These are phyloP conservation scores for Colletes gigas DNA, from an alignment of 1,140 invertebrate species.

Conservation along the genomic window DNA sequence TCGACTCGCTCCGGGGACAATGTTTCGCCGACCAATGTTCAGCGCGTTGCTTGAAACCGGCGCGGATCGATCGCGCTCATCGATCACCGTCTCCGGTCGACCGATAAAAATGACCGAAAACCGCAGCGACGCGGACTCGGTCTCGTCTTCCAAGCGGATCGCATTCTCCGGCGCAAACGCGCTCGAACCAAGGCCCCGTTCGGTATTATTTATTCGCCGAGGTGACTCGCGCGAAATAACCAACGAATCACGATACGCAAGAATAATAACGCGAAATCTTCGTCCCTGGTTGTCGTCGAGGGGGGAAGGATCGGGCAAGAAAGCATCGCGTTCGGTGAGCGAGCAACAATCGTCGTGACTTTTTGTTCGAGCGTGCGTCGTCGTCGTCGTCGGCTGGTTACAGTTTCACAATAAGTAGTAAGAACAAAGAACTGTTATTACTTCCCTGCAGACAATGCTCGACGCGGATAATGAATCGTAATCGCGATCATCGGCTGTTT, in stretches of 20 bases:
- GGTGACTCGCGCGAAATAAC: neutral
- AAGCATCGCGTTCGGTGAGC: slow-evolving; percentile 36
- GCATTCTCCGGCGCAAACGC: neutral
- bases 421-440: slow-evolving; percentile 56
- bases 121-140: slow-evolving; percentile 16
- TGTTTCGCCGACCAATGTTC: too few relatives aligned
- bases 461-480: slow-evolving; percentile 60
- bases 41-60: neutral
- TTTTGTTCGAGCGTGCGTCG: slow-evolving; percentile 49
- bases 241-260: neutral
- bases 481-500: slow-evolving; percentile 55
- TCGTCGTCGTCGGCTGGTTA: slow-evolving; percentile 35
- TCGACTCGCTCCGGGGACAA: slow-evolving; percentile 7
- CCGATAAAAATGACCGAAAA: slow-evolving; percentile 39
- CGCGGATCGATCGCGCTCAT: slow-evolving; percentile 34
- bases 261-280: neutral
- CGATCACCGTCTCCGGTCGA: slow-evolving; percentile 14
- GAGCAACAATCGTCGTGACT: slow-evolving; percentile 37
- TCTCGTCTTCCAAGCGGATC: slow-evolving; percentile 29
- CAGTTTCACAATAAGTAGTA: slow-evolving; percentile 58
- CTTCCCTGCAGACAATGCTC: slow-evolving; percentile 55
- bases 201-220: neutral
- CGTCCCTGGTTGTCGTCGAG: neutral
- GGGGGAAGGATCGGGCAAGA: neutral
- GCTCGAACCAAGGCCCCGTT: neutral